These are phyloP conservation scores for Etheostoma nigrum DNA, from an alignment of 2,797 vertebrate species.

Conservation along the genomic window DNA sequence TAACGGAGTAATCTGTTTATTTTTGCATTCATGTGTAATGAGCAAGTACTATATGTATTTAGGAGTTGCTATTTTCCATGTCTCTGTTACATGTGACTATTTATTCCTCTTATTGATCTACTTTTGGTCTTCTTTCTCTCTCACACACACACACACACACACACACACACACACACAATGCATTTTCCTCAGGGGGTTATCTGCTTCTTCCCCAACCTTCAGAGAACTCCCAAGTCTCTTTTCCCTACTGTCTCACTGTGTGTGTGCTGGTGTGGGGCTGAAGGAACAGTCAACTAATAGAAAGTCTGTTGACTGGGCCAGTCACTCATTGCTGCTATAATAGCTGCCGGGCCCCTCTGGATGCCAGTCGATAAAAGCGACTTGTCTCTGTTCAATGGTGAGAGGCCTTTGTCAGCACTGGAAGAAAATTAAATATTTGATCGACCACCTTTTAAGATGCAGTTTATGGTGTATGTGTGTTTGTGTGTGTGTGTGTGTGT, in stretches of 20 bases:
- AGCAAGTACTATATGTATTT: slow-evolving; percentile 33
- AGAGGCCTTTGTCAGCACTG: slow-evolving; percentile 80
- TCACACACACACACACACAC: too few species aligned
- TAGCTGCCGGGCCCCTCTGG: slow-evolving; percentile 73
- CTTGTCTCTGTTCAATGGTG: slow-evolving; percentile 71
- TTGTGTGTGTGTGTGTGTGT: slow-evolving; percentile 12
- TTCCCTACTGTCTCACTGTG: slow-evolving; percentile 26
- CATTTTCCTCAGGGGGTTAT: slow-evolving; percentile 48
- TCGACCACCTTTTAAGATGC: slow-evolving; percentile 74
- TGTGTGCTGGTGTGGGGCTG: slow-evolving; percentile 65
- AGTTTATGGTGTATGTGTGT: slow-evolving; percentile 32
- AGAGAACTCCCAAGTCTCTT: slow-evolving; percentile 49
- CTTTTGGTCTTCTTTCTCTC: slow-evolving; percentile 10
- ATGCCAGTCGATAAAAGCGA: slow-evolving; percentile 79
- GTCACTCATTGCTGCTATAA: slow-evolving; percentile 81
- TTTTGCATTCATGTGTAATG: slow-evolving; percentile 11
- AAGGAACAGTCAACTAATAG: slow-evolving; percentile 78
- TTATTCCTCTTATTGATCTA: slow-evolving; percentile 77
- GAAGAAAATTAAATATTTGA: slow-evolving; percentile 83
- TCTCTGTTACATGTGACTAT: slow-evolving; percentile 62
- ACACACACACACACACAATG: slow-evolving; percentile 6
- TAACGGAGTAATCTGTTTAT: slow-evolving; percentile 17
- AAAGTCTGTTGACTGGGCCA: slow-evolving; percentile 82
- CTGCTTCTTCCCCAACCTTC: slow-evolving; percentile 71
- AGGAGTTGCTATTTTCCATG: slow-evolving; percentile 31